Percentiles rank a stretch among this genome's conserved stretches.
Evolutionary conservation across 2,797 vertebrate species (phyloP).

Genomic region (Pipistrellus pipistrellus): DNA sequence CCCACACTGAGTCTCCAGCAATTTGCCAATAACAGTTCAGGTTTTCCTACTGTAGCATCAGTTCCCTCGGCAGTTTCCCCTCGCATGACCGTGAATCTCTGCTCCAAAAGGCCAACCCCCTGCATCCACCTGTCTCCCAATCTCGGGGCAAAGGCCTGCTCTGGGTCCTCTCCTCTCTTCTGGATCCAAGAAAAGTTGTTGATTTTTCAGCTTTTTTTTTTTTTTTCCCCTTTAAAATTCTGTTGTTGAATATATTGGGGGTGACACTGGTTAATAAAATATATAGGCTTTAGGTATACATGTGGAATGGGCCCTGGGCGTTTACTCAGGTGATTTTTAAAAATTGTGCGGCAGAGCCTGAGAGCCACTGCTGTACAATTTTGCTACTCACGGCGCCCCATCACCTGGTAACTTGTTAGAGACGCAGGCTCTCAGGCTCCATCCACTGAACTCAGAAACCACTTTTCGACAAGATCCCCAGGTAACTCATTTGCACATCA

Average conservation of each 20-base stretch:
- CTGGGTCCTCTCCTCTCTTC: not conserved
- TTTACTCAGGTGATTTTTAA: not conserved
- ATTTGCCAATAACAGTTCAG: not conserved
- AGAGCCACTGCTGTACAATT: conserved; percentile 17
- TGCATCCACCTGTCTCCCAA: not conserved
- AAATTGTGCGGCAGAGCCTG: not conserved
- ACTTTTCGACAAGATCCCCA: conserved; percentile 29
- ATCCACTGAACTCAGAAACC: not conserved
- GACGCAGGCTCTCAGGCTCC: not conserved
- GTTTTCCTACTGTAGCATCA: not conserved
- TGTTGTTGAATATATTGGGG: not conserved
- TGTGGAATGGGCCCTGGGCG: not conserved
- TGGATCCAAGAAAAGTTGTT: not conserved
- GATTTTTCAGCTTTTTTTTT: not conserved
- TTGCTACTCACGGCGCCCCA: not conserved
- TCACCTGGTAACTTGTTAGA: conserved; percentile 1
- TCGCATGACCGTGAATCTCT: not conserved
- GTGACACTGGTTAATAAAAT: not conserved
- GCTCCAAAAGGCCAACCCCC: not conserved
- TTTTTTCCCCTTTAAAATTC: not conserved
- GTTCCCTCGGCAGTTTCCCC: not conserved
- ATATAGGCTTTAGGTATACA: not conserved
- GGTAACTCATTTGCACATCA: not conserved
- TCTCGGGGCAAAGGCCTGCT: not conserved
- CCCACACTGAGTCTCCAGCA: not conserved